Conservation (phyloP, 2,113 vertebrate genomes). For the Dromiciops gliroides region DNA sequence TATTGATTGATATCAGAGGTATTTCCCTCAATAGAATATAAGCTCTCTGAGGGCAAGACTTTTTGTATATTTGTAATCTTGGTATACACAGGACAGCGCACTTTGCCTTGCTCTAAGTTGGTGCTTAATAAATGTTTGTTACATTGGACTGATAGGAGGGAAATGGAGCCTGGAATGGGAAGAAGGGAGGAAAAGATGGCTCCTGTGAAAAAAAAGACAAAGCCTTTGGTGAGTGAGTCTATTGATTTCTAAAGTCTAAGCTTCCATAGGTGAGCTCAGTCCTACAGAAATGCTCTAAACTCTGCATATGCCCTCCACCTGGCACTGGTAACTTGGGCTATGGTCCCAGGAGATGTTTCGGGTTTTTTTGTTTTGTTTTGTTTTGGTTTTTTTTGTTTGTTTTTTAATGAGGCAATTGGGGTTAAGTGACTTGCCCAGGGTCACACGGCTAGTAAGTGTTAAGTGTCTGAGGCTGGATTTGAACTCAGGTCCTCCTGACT, state of each 20-base stretch:
- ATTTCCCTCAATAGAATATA: not conserved
- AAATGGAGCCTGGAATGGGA: not conserved
- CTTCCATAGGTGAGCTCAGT: not conserved
- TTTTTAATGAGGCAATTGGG: no score
- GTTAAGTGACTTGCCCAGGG: no score
- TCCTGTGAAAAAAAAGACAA: not conserved
- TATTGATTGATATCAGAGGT: no score
- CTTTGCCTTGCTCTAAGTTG: not conserved
- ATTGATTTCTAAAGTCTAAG: not conserved
- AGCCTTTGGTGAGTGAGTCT: not conserved
- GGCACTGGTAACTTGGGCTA: not conserved
- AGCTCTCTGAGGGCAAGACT: not conserved
- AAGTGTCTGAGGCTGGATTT: no score
- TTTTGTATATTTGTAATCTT: not conserved
- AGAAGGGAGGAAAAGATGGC: not conserved
- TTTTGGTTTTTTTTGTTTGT: no score
- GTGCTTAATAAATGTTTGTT: not conserved
- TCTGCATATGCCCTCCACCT: not conserved
- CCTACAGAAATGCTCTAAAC: not conserved
- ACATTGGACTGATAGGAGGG: not conserved
- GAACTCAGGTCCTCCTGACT: no score
- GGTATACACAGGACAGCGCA: not conserved
- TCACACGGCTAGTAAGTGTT: no score
- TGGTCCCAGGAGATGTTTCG: not conserved
- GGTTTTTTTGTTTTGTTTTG: no score